A percentile compares a stretch with the other conserved stretches of the same genome.
Evolutionary conservation across 2,888 invertebrate genomes (phyloP).

Genomic region (Heliconius hortense): DNA sequence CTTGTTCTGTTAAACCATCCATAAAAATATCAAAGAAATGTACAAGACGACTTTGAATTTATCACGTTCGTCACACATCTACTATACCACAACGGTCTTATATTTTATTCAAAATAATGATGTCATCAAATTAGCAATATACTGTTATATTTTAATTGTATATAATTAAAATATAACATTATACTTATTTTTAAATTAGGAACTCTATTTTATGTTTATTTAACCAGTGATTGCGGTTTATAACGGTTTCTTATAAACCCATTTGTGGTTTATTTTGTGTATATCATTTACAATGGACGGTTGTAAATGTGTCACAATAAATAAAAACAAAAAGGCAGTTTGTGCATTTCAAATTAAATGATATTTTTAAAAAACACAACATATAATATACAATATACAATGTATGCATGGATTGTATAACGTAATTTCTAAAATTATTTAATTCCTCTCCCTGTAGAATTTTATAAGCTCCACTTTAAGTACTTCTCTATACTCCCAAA

Average conservation of each 20-base stretch:
- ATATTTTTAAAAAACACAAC: not conserved
- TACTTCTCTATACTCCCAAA: too few relatives aligned
- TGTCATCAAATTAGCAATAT: not conserved
- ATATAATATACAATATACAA: too few relatives aligned
- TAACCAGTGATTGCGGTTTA: constrained; percentile 2
- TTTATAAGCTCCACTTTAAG: too few relatives aligned
- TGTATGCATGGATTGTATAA: not conserved
- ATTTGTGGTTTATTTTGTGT: constrained; percentile 6
- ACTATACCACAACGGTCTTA: too few relatives aligned
- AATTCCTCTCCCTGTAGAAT: too few relatives aligned
- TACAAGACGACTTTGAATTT: too few relatives aligned
- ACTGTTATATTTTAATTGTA: not conserved
- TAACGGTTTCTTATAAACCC: not conserved
- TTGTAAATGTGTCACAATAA: not conserved
- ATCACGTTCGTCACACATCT: too few relatives aligned
- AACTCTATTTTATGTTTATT: not conserved
- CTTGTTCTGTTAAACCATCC: too few relatives aligned
- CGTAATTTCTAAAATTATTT: too few relatives aligned
- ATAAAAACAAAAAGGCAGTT: not conserved
- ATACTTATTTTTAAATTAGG: not conserved
- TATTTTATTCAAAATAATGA: not conserved
- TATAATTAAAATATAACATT: not conserved
- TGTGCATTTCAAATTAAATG: not conserved
- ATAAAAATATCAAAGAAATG: too few relatives aligned
- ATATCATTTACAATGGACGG: not conserved